phyloP scores from a whole-genome alignment of 92 coral and sea anemone species.

The Micromussa lordhowensis region DNA sequence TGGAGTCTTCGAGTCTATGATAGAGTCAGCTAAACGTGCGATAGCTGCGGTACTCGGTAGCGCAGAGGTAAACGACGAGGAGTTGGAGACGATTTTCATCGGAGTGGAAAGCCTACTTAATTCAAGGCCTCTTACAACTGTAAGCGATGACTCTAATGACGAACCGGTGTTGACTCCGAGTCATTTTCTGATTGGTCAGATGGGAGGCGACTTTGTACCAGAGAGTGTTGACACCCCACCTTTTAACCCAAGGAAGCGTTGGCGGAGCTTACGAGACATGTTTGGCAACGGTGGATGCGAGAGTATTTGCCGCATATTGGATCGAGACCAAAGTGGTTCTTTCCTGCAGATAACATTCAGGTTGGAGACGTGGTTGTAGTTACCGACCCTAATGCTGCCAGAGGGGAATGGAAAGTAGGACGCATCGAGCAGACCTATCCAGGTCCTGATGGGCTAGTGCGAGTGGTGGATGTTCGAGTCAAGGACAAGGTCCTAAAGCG shows the following conservation, averaged over 20 bases:
- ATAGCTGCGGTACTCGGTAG: slow-evolving; percentile 51
- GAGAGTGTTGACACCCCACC: slow-evolving; percentile 35
- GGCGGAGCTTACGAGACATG: slow-evolving; percentile 45
- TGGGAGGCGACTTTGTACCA: slow-evolving; percentile 42
- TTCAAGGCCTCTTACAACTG: slow-evolving; percentile 58
- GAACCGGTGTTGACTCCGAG: slow-evolving; percentile 65
- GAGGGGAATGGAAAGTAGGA: slow-evolving; percentile 49
- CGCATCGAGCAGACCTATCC: slow-evolving; percentile 36
- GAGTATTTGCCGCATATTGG: slow-evolving; percentile 57
- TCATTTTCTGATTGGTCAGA: slow-evolving; percentile 67
- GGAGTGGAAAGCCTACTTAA: slow-evolving; percentile 64
- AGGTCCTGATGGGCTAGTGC: slow-evolving; percentile 23
- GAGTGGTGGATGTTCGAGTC: slow-evolving; percentile 27
- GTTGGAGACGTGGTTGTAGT: slow-evolving; percentile 49
- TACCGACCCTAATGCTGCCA: slow-evolving; percentile 29
- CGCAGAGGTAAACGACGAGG: slow-evolving; percentile 70
- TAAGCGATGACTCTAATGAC: slow-evolving; percentile 48
- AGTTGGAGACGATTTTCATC: slow-evolving; percentile 45
- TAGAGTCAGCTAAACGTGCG: slow-evolving; percentile 68
- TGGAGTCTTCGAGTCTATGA: slow-evolving; percentile 70
- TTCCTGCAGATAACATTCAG: slow-evolving; percentile 18
- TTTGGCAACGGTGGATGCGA: slow-evolving; percentile 67
- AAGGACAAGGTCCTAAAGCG: slow-evolving; percentile 54
- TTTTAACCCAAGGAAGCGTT: slow-evolving; percentile 44
- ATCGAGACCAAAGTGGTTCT: slow-evolving; percentile 53